phyloP scores from a whole-genome alignment of 1,140 invertebrate species.

The Cherax quadricarinatus region DNA sequence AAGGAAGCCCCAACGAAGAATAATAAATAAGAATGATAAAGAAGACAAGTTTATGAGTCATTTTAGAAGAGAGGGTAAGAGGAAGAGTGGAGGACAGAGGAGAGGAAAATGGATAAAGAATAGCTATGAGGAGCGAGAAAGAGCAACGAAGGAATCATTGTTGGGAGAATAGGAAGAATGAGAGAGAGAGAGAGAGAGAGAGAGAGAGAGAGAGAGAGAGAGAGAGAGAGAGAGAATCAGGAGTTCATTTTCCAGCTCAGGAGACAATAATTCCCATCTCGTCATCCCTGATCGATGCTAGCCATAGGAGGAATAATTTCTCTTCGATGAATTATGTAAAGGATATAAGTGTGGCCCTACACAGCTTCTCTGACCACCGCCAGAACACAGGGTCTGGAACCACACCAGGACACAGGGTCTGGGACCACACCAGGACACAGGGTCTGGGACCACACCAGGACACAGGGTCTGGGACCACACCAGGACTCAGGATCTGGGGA shows the following conservation, averaged over 20 bases:
- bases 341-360: constrained; percentile 5
- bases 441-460: too few relatives aligned
- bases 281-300: constrained; percentile 17
- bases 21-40: too few relatives aligned
- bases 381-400: too few relatives aligned
- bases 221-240: background rate
- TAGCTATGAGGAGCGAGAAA: background rate
- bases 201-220: background rate
- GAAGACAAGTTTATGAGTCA: too few relatives aligned
- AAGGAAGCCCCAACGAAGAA: too few relatives aligned
- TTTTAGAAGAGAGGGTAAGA: too few relatives aligned
- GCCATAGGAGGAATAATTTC: constrained; percentile 53
- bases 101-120: background rate
- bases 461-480: too few relatives aligned
- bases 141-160: background rate
- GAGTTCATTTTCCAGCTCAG: constrained; percentile 55
- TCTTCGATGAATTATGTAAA: constrained; percentile 17
- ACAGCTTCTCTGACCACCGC: too few relatives aligned
- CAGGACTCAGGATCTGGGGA: too few relatives aligned
- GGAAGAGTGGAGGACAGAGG: background rate
- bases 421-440: too few relatives aligned
- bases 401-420: too few relatives aligned
- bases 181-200: background rate
- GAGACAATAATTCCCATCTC: constrained; percentile 42
- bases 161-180: background rate